Conservation (phyloP, 2,888 invertebrate genomes). For the Calameuta pallipes region DNA sequence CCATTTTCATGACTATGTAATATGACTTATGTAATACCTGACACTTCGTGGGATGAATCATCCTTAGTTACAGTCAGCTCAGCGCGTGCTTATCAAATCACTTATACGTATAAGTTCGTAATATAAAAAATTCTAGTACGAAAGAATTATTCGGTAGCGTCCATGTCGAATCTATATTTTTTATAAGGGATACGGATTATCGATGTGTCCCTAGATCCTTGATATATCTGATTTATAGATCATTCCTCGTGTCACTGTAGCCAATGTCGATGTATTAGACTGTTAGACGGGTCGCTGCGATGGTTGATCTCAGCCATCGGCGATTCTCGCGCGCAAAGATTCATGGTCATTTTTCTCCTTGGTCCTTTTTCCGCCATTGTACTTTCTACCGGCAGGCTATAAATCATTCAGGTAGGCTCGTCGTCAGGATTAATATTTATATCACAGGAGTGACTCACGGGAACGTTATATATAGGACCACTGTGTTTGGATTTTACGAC, state of each 20-base stretch:
- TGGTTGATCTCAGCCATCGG: neutral
- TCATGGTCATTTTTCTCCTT: neutral
- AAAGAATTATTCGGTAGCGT: too few species aligned
- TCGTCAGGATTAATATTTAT: neutral
- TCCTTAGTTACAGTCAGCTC: neutral
- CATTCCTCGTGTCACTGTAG: neutral
- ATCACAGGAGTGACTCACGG: neutral
- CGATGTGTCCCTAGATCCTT: neutral
- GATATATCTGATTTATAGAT: neutral
- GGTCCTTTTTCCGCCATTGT: neutral
- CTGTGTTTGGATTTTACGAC: neutral
- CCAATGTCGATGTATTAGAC: neutral
- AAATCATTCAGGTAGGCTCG: neutral
- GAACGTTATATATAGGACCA: neutral
- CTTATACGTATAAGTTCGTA: too few species aligned
- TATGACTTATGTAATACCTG: neutral
- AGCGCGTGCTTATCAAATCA: neutral
- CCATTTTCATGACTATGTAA: neutral
- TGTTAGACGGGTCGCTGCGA: neutral
- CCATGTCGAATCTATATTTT: too few species aligned
- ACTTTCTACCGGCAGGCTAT: neutral
- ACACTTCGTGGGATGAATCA: neutral
- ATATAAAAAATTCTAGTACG: too few species aligned
- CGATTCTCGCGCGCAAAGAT: neutral
- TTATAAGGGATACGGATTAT: neutral